phyloP scores from a whole-genome alignment of 2,113 vertebrate species.

The Tachysurus vachellii region DNA sequence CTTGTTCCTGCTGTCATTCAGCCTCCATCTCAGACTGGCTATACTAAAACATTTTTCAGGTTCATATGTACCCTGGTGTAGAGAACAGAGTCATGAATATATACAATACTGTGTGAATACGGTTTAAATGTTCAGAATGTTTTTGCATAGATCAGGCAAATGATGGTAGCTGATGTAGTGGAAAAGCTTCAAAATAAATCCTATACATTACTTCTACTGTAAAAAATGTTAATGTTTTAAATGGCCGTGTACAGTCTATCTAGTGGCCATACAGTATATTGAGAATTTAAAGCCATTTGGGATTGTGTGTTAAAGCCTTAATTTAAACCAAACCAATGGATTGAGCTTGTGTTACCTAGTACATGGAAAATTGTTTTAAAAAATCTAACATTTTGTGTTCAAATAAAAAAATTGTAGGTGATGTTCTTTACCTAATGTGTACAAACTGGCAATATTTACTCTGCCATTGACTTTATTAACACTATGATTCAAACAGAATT shows the following conservation, averaged over 20 bases:
- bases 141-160: background rate
- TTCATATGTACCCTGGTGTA: background rate
- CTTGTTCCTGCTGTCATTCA: constrained; percentile 16
- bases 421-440: background rate
- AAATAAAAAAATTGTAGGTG: background rate
- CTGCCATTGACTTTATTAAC: too few relatives aligned
- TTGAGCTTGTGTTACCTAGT: background rate
- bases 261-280: background rate
- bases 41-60: background rate
- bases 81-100: background rate
- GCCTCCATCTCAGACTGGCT: background rate
- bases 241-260: background rate
- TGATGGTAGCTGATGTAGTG: background rate
- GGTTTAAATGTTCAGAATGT: background rate
- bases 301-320: background rate
- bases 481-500: too few relatives aligned
- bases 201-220: background rate
- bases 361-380: background rate
- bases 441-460: background rate
- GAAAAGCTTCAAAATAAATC: background rate
- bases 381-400: background rate
- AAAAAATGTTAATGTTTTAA: too few relatives aligned
- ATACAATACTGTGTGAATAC: background rate
- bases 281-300: background rate
- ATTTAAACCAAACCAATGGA: background rate